Evolutionary conservation across 2,888 invertebrate species (phyloP).

Genomic region (Strigamia transsilvanica): DNA sequence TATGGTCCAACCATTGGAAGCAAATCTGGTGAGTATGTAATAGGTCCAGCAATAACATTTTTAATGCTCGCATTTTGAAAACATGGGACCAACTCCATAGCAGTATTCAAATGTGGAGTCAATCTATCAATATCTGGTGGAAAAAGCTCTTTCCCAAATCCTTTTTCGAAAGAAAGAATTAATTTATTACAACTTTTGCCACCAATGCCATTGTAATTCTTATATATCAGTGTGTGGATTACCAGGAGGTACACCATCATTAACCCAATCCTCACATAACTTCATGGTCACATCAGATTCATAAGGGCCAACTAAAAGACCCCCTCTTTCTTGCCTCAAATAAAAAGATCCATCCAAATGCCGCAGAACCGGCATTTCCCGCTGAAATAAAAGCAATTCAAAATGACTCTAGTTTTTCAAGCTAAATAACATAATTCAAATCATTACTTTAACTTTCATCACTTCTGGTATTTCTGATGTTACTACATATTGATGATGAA

Average conservation of each 20-base stretch:
- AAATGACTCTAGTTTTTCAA: neutral
- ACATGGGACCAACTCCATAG: slow-evolving; percentile 63
- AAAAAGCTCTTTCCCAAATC: slow-evolving; percentile 64
- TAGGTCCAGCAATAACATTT: slow-evolving; percentile 63
- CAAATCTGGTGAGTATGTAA: slow-evolving; percentile 65
- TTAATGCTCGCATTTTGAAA: slow-evolving; percentile 61
- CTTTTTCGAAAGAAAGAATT: slow-evolving; percentile 57
- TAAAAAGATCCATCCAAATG: slow-evolving; percentile 66
- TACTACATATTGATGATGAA: slow-evolving; percentile 66
- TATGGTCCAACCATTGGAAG: slow-evolving; percentile 64
- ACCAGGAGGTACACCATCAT: slow-evolving; percentile 64
- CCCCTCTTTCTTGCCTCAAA: slow-evolving; percentile 63
- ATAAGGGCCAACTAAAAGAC: slow-evolving; percentile 65
- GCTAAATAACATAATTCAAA: neutral
- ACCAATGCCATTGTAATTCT: no score
- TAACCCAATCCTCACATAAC: slow-evolving; percentile 64
- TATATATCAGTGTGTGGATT: neutral
- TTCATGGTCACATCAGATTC: slow-evolving; percentile 63
- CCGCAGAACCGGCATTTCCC: slow-evolving; percentile 64
- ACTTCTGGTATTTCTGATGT: slow-evolving; percentile 62
- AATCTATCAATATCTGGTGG: slow-evolving; percentile 63
- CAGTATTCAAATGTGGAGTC: slow-evolving; percentile 61
- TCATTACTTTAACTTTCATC: slow-evolving; percentile 58
- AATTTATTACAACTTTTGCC: no score
- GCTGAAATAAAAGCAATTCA: slow-evolving; percentile 56